Evolutionary conservation across 53 echinoderm and acorn worm genomes (phyloP), one percentile per base, ranked within the genome.

Genomic region (Astropecten irregularis): DNA sequence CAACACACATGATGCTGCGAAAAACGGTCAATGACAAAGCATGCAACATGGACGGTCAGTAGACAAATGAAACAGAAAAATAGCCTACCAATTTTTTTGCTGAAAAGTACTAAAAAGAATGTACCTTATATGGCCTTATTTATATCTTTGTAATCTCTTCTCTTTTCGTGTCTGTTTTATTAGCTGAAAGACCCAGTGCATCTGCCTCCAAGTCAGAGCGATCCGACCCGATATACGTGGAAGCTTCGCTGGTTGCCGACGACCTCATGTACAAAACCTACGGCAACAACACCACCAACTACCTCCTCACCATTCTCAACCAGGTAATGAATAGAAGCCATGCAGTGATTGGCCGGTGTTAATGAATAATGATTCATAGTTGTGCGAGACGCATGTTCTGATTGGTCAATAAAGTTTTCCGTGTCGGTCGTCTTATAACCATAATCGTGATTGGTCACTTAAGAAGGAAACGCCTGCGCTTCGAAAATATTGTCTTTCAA

Each of bases 221-320:
- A 37, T 56, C 57, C 0, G 38, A 76, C 3, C 68, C 91, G 15
- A 71, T 81, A 32, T 76, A 69, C 59, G 50, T 94, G 16, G 95
- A 94, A 56, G 83, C 88, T 14, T 94, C 86, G 9, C 83, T 94
- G 18, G 91, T 91, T 3, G 95, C 89, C 49, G 95, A 95, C 74
- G 92, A 91, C 31, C 71, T 65, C 25, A 71, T 95, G 84, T 82
- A 83, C 29, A 71, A 65, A 54, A 66, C 55, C 27, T 88, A 95
- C 35, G 89, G 92, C 18, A 35, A 87, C 27, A 46, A 89, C 28
- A 92, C 92, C 2, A 89, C 87, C 29, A 50, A 74, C 60, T 92
- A 95, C 61, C 49, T 90, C 18, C 81, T 95, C 19, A 91, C 83
- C 52, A 87, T 90, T 38, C 54, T 95, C 29, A 87, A 95, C 32